These are phyloP conservation scores for Pocillopora meandrina DNA, from an alignment of 92 coral and sea anemone genomes.

Conservation along the genomic window DNA sequence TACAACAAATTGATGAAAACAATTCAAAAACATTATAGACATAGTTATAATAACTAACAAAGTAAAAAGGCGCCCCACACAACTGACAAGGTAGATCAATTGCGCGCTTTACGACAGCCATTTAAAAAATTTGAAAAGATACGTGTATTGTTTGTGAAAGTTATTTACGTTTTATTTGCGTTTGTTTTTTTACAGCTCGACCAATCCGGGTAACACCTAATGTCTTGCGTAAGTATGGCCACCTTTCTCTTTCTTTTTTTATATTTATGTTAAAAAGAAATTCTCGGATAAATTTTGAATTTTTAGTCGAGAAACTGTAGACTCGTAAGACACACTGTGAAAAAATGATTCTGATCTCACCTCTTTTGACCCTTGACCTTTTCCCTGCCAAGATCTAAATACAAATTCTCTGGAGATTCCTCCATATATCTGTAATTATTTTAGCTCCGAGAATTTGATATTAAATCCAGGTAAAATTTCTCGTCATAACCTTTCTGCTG, in stretches of 20 bases:
- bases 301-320: too few species aligned
- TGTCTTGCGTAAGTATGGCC: slow-evolving; percentile 24
- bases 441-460: too few species aligned
- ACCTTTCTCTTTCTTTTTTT: too few species aligned
- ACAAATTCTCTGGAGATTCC: neutral
- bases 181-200: slow-evolving; percentile 26
- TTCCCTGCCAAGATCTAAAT: neutral
- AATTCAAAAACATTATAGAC: too few species aligned
- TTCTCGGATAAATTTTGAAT: neutral
- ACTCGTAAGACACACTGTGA: too few species aligned
- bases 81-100: neutral
- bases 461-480: too few species aligned
- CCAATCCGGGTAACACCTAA: slow-evolving; percentile 17
- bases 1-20: too few species aligned
- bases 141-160: neutral
- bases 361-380: neutral
- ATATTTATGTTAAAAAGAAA: neutral
- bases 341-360: too few species aligned
- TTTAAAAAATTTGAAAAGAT: neutral
- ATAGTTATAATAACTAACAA: too few species aligned
- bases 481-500: too few species aligned
- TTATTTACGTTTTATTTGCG: neutral
- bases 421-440: neutral
- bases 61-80: too few species aligned
- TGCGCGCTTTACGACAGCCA: neutral